A percentile compares a stretch with the other conserved stretches of the same genome.
These are phyloP conservation scores for Cinclus cinclus DNA, from an alignment of 2,113 vertebrate genomes.

Conservation along the genomic window DNA sequence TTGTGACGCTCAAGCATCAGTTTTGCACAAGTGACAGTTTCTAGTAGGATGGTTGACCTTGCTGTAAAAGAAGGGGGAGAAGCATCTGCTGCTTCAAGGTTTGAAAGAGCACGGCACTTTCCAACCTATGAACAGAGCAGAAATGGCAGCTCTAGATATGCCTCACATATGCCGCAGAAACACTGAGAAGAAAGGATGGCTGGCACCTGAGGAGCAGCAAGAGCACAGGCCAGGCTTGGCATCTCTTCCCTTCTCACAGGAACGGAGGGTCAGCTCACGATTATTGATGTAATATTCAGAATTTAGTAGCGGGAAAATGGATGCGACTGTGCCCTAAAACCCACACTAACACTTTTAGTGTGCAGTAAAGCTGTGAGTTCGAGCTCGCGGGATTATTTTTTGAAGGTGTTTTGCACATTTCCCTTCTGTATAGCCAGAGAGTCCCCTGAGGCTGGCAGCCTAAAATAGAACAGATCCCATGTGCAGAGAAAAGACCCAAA, in stretches of 20 bases:
- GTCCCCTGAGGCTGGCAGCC: neutral
- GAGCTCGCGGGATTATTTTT: neutral
- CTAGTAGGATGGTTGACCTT: neutral
- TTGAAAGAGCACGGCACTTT: neutral
- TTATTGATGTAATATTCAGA: neutral
- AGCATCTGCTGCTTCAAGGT: neutral
- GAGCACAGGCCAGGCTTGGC: neutral
- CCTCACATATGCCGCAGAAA: neutral
- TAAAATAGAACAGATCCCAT: neutral
- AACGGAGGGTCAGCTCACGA: neutral
- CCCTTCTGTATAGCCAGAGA: neutral
- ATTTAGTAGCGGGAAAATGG: neutral
- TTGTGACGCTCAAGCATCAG: rapidly evolving
- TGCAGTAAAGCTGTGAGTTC: neutral
- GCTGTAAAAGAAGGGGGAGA: neutral
- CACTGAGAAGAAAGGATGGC: neutral
- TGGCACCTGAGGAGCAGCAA: neutral
- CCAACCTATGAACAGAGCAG: neutral
- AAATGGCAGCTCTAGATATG: neutral
- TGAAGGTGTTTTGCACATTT: neutral
- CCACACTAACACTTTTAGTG: neutral
- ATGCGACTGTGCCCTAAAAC: neutral
- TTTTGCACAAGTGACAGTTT: neutral
- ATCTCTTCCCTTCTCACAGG: neutral
- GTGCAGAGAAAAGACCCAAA: neutral